These are phyloP conservation scores for Drosophila sturtevanti DNA, from an alignment of 1,140 invertebrate species.

Conservation along the genomic window DNA sequence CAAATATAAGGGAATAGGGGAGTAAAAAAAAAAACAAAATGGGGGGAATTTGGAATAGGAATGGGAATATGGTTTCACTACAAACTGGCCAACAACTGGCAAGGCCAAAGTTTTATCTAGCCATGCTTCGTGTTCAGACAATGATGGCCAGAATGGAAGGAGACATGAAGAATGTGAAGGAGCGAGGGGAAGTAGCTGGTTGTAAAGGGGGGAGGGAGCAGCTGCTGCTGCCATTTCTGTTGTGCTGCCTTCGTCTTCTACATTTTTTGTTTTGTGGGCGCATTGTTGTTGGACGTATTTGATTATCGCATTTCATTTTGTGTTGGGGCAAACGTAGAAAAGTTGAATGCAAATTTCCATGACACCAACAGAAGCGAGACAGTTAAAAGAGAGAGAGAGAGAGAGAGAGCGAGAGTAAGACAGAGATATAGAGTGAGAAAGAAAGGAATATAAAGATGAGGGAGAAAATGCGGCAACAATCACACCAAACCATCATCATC, in stretches of 20 bases:
- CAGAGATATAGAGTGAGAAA: neutral
- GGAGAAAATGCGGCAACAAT: constrained; percentile 58
- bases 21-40: neutral
- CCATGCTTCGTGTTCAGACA: constrained; percentile 27
- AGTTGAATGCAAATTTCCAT: constrained; percentile 79
- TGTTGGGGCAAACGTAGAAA: constrained; percentile 73
- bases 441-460: neutral
- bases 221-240: constrained; percentile 28
- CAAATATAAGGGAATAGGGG: neutral
- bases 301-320: constrained; percentile 80
- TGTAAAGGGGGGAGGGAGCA: neutral
- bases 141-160: neutral
- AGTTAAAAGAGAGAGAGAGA: constrained; percentile 8
- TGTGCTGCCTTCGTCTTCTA: constrained; percentile 18
- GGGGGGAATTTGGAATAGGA: constrained; percentile 27
- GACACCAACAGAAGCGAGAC: constrained; percentile 57
- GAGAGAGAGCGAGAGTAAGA: neutral
- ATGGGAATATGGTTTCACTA: constrained; percentile 1
- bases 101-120: constrained; percentile 73
- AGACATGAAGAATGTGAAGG: too few species aligned
- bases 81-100: constrained; percentile 51
- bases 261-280: constrained; percentile 45
- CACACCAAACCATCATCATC: constrained; percentile 65
- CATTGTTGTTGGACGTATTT: constrained; percentile 77
- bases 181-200: neutral